Conservation (phyloP, 1,140 invertebrate genomes). For the Dendroctonus valens region DNA sequence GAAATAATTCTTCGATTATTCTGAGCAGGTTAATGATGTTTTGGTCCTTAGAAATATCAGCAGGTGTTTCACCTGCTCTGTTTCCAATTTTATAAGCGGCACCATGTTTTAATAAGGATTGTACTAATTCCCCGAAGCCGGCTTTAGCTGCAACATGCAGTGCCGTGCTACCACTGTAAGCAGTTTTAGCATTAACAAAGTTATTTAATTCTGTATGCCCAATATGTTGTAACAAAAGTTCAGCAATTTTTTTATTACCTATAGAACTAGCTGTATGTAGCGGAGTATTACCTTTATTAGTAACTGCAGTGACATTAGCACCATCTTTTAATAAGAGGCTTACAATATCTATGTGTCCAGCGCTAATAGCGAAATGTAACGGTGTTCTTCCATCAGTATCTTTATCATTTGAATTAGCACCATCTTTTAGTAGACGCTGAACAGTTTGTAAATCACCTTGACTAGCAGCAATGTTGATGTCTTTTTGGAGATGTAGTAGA, state of each 20-base stretch:
- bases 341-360: no score
- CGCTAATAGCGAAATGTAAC: neutral
- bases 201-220: neutral
- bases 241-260: slow-evolving; percentile 4
- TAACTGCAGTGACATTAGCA: neutral
- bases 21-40: neutral
- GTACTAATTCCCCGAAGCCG: slow-evolving; percentile 2
- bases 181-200: slow-evolving; percentile 11
- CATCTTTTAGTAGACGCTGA: slow-evolving; percentile 28
- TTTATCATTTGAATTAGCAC: no score
- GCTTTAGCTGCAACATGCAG: slow-evolving; percentile 15
- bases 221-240: slow-evolving; percentile 8
- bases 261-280: slow-evolving; percentile 7
- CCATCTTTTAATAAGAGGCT: no score
- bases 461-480: slow-evolving; percentile 30
- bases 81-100: slow-evolving; percentile 12
- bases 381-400: slow-evolving; percentile 20
- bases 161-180: neutral
- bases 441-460: slow-evolving; percentile 25
- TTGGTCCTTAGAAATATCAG: neutral
- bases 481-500: slow-evolving; percentile 11
- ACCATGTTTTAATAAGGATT: slow-evolving; percentile 5
- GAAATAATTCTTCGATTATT: slow-evolving; percentile 3
- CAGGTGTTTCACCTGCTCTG: slow-evolving; percentile 5
- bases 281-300: slow-evolving; percentile 10